Percentiles rank a stretch among this genome's conserved stretches.
phyloP scores from a whole-genome alignment of 1,140 invertebrate genomes.

The Eriosoma lanigerum region DNA sequence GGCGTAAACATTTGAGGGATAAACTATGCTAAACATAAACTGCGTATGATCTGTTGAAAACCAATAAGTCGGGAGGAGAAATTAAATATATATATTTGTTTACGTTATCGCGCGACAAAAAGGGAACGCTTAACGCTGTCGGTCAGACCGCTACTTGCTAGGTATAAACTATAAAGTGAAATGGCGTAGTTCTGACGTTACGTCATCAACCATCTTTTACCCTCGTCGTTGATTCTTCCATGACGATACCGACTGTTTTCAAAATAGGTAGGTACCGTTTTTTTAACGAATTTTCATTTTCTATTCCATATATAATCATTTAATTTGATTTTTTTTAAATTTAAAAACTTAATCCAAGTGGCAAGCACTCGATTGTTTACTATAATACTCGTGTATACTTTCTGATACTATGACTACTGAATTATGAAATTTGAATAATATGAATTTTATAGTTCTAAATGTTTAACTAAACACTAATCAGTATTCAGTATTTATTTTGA shows the following conservation, averaged over 20 bases:
- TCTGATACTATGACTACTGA: too few relatives aligned
- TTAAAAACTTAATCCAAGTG: too few relatives aligned
- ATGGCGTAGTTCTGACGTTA: conserved; percentile 50
- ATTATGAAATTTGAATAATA: too few relatives aligned
- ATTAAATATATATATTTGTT: conserved; percentile 22
- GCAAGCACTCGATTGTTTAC: too few relatives aligned
- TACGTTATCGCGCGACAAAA: conserved; percentile 42
- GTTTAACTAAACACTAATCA: too few relatives aligned
- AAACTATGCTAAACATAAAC: too few relatives aligned
- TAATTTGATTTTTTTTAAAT: too few relatives aligned
- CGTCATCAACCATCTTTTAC: conserved; percentile 40
- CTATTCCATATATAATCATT: too few relatives aligned
- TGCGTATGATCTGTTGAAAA: too few relatives aligned
- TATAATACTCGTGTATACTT: too few relatives aligned
- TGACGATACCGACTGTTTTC: not conserved
- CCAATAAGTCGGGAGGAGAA: not conserved
- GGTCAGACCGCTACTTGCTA: not conserved
- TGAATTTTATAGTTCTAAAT: too few relatives aligned
- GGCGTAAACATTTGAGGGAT: not conserved
- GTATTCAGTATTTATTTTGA: too few relatives aligned
- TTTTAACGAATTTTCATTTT: conserved; percentile 5
- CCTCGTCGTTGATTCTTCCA: conserved; percentile 24
- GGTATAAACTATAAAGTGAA: not conserved
- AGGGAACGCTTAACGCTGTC: conserved; percentile 42
- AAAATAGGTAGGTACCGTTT: not conserved